Percentiles rank a stretch among this genome's conserved stretches.
Evolutionary conservation across 2,797 vertebrate genomes (phyloP).

Genomic region (Lepus townsendii): DNA sequence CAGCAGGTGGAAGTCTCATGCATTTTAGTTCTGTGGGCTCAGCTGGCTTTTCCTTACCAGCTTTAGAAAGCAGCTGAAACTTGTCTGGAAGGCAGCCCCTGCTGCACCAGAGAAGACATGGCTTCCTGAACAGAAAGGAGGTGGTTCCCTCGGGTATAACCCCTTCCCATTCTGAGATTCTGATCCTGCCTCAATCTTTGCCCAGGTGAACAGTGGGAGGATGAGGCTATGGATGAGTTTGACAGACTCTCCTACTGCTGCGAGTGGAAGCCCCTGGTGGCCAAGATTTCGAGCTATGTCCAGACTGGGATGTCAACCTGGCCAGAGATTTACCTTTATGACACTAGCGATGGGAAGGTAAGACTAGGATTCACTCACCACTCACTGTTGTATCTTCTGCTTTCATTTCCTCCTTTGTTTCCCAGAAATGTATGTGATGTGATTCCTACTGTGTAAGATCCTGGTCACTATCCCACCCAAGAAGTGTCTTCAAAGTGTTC

Average conservation of each 20-base stretch:
- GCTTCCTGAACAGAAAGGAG: background rate
- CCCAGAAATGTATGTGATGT: constrained; percentile 15
- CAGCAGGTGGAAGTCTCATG: background rate
- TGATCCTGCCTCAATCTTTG: constrained; percentile 4
- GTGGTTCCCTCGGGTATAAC: background rate
- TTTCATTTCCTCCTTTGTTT: background rate
- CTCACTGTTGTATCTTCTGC: background rate
- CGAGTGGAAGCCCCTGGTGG: constrained; percentile 92
- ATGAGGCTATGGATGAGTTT: constrained; percentile 92
- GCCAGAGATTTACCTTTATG: constrained; percentile 92
- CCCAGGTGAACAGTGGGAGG: constrained; percentile 92
- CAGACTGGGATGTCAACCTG: constrained; percentile 90
- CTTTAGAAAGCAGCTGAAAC: constrained; percentile 7
- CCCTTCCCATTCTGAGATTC: background rate
- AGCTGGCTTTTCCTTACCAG: constrained; percentile 22
- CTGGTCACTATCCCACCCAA: background rate
- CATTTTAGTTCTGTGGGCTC: background rate
- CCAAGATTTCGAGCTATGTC: constrained; percentile 94
- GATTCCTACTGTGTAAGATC: background rate
- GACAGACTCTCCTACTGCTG: constrained; percentile 93
- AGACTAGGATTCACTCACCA: background rate
- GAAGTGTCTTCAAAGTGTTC: background rate
- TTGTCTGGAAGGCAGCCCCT: background rate
- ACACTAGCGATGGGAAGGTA: constrained; percentile 89
- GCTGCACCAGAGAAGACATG: background rate